Base-by-base conservation (phyloP, 2,113 vertebrate genomes). In the Candoia aspera region DNA sequence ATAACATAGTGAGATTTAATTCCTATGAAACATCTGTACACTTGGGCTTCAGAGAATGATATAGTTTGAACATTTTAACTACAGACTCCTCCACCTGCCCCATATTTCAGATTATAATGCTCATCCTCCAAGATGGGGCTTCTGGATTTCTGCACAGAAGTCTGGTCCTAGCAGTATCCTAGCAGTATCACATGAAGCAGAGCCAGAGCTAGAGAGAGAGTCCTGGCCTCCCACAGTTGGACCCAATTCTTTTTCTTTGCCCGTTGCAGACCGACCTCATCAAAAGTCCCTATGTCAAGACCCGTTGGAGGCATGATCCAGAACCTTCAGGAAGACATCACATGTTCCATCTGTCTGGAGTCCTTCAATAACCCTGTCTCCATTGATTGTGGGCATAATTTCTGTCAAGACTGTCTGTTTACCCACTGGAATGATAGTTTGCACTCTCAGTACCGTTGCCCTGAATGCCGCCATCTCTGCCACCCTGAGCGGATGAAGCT, bases 271-370 rank as follows among this genome's bases (percentile, higher is more conserved):
- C 58, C 58, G 2, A 3, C 21, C 23, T 64, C 58, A 64, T 15
- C 73, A 37, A 24, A 4, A 29, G 9, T 21, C 57, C 46, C 87
- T n/a, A 8, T 8, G 55, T 54, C 84, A 53, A 84, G 2, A 6
- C 8, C 58, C 37, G n/a, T 33, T 37, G 87, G 58, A 85, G 58
- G 79, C 33, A 64, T 92, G 64, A 83, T 94, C 49, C 37, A 90
- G 37, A 53, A 60, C 8, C 73, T 96, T 58, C 87, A 91, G 46
- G 93, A 95, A 6, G 96, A 96, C 42, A 95, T 97, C 0, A 93
- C 92, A 29, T 98, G 97, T 91, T 92, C 96, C 54, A 95, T 97
- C 93, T 97, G 97, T 83, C 94, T 95, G 92, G 96, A 97, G 53
- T 46, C 95, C 54, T 96, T 94, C 15, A 87, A 64, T 0, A 96